Percentiles rank a stretch among this genome's conserved stretches.
These are phyloP conservation scores for Drosophila tsacasi DNA, from an alignment of 1,140 invertebrate species.

Conservation along the genomic window DNA sequence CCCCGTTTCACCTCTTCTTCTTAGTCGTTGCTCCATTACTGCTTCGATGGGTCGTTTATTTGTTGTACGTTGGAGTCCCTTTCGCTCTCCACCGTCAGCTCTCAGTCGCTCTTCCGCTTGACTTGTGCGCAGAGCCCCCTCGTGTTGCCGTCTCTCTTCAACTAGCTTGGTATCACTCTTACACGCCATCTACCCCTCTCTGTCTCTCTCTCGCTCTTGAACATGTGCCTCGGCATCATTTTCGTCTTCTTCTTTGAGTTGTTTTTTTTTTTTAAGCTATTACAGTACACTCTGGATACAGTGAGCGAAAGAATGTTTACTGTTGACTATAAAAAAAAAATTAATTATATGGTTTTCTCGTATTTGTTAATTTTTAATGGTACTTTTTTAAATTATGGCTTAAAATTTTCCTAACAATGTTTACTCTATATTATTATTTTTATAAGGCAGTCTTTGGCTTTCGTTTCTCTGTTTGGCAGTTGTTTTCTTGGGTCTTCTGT, in stretches of 20 bases:
- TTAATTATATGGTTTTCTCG: not conserved
- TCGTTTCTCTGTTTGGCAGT: slow-evolving; percentile 22
- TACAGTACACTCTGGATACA: slow-evolving; percentile 48
- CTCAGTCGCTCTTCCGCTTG: slow-evolving; percentile 38
- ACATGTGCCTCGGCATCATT: slow-evolving; percentile 50
- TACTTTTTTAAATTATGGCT: slow-evolving; percentile 18
- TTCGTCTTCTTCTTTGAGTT: slow-evolving; percentile 49
- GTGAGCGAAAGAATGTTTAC: not conserved
- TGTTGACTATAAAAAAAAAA: not conserved
- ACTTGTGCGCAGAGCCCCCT: slow-evolving; percentile 44
- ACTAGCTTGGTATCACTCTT: not conserved
- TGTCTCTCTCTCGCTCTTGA: slow-evolving; percentile 43
- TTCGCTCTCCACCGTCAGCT: not conserved
- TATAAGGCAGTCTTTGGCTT: slow-evolving; percentile 50
- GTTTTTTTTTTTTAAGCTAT: slow-evolving; percentile 45
- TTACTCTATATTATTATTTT: slow-evolving; percentile 56
- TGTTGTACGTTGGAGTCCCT: slow-evolving; percentile 17
- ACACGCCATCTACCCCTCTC: slow-evolving; percentile 12
- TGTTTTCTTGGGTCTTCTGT: slow-evolving; percentile 16
- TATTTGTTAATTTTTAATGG: not conserved
- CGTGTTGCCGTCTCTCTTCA: slow-evolving; percentile 18
- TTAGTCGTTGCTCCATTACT: slow-evolving; percentile 47
- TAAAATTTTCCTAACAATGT: slow-evolving; percentile 27
- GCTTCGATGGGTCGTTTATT: slow-evolving; percentile 34
- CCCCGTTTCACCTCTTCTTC: slow-evolving; percentile 6